These are phyloP conservation scores for Hesperophylax magnus DNA, from an alignment of 1,140 invertebrate species.

Conservation along the genomic window DNA sequence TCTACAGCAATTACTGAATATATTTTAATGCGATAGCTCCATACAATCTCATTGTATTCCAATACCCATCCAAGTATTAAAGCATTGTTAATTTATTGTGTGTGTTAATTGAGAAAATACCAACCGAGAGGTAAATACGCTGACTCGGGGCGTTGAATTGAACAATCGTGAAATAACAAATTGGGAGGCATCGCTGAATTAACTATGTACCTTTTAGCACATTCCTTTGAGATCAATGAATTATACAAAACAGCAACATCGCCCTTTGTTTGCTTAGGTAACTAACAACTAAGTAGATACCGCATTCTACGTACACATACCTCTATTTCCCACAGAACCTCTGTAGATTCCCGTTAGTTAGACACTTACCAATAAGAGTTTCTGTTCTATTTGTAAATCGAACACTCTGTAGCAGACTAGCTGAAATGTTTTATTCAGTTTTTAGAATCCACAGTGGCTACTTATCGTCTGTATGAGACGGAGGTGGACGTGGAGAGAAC, in stretches of 20 bases:
- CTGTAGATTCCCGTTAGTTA: conserved; percentile 31
- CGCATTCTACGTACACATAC: too few relatives aligned
- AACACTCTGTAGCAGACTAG: conserved; percentile 48
- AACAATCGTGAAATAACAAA: conserved; percentile 43
- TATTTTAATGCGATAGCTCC: too few relatives aligned
- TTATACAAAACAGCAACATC: conserved; percentile 46
- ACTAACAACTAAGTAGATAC: too few relatives aligned
- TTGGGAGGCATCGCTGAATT: conserved; percentile 41
- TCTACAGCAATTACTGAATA: too few relatives aligned
- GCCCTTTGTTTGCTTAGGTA: conserved; percentile 47
- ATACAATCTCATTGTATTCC: not conserved
- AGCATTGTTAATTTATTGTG: conserved; percentile 8
- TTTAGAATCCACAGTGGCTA: conserved; percentile 57
- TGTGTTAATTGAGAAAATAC: conserved; percentile 26
- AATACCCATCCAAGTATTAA: not conserved
- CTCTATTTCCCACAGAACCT: conserved; percentile 2
- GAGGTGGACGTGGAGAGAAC: conserved; percentile 40
- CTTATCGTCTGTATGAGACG: conserved; percentile 51
- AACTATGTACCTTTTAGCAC: conserved; percentile 30
- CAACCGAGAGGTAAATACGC: conserved; percentile 17
- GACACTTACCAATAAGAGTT: conserved; percentile 39
- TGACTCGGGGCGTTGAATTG: conserved; percentile 9
- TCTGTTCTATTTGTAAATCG: conserved; percentile 58
- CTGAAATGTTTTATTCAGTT: conserved; percentile 57
- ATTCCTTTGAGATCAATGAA: conserved; percentile 53